Evolutionary conservation across 2,797 vertebrate species (phyloP).

Genomic region (Coccyzus lansbergi): DNA sequence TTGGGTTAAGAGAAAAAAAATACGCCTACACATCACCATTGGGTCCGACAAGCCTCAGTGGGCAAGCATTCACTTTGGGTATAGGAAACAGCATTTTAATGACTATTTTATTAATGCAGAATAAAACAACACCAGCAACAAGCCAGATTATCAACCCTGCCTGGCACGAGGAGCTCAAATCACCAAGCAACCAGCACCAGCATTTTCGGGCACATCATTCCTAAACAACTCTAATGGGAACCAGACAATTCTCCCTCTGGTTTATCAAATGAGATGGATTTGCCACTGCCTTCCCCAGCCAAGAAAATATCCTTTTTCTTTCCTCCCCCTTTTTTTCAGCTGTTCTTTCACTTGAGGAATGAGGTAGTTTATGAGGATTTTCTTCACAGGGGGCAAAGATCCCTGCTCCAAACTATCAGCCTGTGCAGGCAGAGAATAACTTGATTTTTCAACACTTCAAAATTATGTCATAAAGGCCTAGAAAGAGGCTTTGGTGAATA

Average conservation of each 20-base stretch:
- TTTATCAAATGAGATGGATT: not conserved
- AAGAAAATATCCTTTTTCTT: not conserved
- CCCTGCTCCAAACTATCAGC: not conserved
- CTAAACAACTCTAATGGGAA: not conserved
- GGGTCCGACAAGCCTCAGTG: not conserved
- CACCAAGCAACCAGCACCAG: not conserved
- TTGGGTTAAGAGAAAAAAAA: not conserved
- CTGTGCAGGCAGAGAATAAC: not conserved
- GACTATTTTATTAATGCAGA: not conserved
- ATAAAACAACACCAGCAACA: accelerated
- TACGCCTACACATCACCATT: not conserved
- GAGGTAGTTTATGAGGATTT: conserved; percentile 16
- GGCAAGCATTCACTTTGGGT: not conserved
- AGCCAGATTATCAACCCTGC: not conserved
- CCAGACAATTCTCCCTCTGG: not conserved
- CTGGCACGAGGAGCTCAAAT: accelerated
- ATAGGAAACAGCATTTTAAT: too few species aligned
- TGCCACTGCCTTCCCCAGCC: not conserved
- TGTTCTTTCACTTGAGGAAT: not conserved
- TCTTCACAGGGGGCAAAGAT: not conserved
- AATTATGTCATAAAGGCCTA: conserved; percentile 24
- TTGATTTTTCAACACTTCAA: conserved; percentile 50
- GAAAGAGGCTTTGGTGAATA: not conserved
- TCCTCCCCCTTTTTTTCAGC: not conserved
- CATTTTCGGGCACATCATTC: not conserved